Conservation (phyloP, 2,797 vertebrate genomes). For the Falco naumanni region DNA sequence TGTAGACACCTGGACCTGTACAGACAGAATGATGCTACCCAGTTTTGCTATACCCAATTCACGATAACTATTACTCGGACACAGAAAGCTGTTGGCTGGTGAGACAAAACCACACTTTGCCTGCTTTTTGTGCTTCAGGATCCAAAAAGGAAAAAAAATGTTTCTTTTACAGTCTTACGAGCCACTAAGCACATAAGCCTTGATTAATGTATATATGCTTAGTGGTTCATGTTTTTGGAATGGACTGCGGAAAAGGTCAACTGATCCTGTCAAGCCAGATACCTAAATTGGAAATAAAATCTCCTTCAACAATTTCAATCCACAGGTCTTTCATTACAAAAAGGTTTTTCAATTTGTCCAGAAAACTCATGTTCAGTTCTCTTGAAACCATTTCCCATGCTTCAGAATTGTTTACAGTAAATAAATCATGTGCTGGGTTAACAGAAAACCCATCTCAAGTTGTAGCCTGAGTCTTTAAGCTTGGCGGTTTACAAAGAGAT, state of each 20-base stretch:
- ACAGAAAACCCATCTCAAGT: constrained; percentile 19
- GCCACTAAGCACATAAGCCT: neutral
- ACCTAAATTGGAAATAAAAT: constrained; percentile 1
- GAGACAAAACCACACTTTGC: neutral
- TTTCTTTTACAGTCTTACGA: neutral
- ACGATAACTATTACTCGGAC: neutral
- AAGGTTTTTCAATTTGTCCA: neutral
- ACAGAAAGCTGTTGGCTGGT: neutral
- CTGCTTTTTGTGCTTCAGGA: neutral
- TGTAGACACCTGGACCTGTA: neutral
- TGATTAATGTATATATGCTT: neutral
- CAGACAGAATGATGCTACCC: neutral
- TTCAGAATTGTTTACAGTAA: constrained; percentile 48
- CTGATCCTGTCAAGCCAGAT: neutral
- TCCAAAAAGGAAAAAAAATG: neutral
- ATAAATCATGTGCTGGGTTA: constrained; percentile 42
- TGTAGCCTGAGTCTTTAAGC: constrained; percentile 29
- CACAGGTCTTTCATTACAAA: constrained; percentile 5
- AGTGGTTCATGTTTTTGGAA: neutral
- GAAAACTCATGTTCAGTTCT: neutral
- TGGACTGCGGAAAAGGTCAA: neutral
- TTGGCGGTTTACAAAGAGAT: neutral
- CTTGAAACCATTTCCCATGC: constrained; percentile 24
- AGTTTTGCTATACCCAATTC: neutral
- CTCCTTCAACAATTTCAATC: neutral